Base-by-base conservation (phyloP, 2,113 vertebrate genomes). In the Hydrolagus affinis region DNA sequence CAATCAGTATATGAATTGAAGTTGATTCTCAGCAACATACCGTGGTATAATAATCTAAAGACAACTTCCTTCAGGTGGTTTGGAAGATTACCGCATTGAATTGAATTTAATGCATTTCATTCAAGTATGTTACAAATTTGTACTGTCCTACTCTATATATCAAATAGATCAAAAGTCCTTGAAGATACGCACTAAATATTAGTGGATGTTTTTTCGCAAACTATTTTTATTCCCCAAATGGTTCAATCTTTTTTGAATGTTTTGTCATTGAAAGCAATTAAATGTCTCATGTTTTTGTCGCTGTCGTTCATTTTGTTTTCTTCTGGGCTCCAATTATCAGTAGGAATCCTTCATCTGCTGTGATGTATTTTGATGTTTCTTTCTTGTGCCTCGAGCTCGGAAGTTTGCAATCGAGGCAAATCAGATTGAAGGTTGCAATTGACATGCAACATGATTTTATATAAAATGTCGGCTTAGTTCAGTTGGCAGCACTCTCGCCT, bases 231-330 rank as follows among this genome's bases (percentile, higher is more conserved):
- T 23, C 14, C 25, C 64, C 12, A 28, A 44, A 80, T 80, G 15
- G 64, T 44, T 44, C 1, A 44, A 44, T 19, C 23, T 66, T 68
- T 75, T 68, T 30, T 83, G 78, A 83, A 83, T 64, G 78, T 80
- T 80, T 80, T 21, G 25, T 83, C 66, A 23, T 83, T 83, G 62
- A 23, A 83, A 44, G 23, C 78, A 66, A 83, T 83, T 83, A 83
- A 83, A 83, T 83, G 62, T 83, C 66, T 66, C 60, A 28, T 9
- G 6, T 66, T 83, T 83, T 68, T n/a, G n/a, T 83, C 78, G 32
- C 17, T 44, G 28, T 68, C n/a, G 78, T 66, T 68, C 25, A 60
- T 83, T 83, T 83, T 60, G 25, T 64, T 66, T 83, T 28, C 32
- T 83, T 83, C 15, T 30, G 4, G 60, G 28, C 28, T 66, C 15